Conservation (phyloP, 1,140 invertebrate species). For the Diabrotica virgifera region DNA sequence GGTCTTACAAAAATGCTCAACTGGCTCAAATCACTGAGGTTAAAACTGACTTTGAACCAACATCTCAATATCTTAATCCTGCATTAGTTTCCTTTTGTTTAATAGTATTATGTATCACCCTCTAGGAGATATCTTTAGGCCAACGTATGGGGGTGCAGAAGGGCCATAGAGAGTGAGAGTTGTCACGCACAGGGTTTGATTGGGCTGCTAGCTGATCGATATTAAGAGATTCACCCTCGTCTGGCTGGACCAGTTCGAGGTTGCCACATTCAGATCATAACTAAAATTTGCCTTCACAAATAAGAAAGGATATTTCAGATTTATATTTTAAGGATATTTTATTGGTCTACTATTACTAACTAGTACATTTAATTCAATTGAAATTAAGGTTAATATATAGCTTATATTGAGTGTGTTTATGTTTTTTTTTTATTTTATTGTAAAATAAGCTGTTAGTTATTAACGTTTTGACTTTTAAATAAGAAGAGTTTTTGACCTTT, state of each 20-base stretch:
- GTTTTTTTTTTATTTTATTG: too few species aligned
- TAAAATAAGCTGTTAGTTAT: too few species aligned
- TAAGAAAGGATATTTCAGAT: too few species aligned
- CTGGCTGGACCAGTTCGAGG: constrained; percentile 27
- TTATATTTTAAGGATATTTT: not conserved
- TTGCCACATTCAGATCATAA: constrained; percentile 4
- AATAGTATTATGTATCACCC: constrained; percentile 11
- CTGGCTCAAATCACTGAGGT: too few species aligned
- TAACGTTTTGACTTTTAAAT: too few species aligned
- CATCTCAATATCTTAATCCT: too few species aligned
- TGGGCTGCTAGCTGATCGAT: constrained; percentile 46
- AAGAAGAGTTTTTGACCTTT: too few species aligned
- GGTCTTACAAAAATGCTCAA: too few species aligned
- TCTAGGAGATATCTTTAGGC: constrained; percentile 5
- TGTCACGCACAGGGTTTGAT: constrained; percentile 49
- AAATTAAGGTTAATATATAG: not conserved
- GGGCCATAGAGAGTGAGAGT: constrained; percentile 46
- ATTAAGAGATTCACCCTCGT: constrained; percentile 46
- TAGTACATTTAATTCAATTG: not conserved
- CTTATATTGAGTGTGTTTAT: too few species aligned
- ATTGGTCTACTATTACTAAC: not conserved
- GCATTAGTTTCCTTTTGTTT: too few species aligned
- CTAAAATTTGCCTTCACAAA: too few species aligned
- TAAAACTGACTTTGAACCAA: too few species aligned
- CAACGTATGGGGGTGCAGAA: constrained; percentile 35